These are phyloP conservation scores for Calypte anna DNA, from an alignment of 2,113 vertebrate species.

Conservation along the genomic window DNA sequence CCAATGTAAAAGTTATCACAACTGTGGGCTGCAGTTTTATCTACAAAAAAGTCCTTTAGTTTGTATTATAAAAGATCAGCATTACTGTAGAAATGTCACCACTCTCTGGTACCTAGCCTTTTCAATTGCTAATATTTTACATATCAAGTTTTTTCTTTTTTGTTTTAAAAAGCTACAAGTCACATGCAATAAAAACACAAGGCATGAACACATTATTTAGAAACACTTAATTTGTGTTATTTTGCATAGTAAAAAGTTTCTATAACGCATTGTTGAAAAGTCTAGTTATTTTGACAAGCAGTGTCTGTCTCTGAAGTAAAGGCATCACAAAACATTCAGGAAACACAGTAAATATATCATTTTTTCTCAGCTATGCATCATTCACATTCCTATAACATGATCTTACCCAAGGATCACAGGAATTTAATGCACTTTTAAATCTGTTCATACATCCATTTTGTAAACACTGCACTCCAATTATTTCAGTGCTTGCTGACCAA, in stretches of 20 bases:
- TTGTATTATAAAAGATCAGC: neutral
- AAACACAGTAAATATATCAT: neutral
- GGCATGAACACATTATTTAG: neutral
- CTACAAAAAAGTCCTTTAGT: neutral
- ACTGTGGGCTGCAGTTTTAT: neutral
- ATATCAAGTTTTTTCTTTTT: neutral
- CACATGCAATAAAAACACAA: neutral
- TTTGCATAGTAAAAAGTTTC: neutral
- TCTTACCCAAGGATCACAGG: conserved; percentile 91
- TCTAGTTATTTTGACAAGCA: neutral
- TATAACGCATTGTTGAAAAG: neutral
- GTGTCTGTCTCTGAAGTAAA: conserved; percentile 3
- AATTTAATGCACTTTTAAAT: conserved; percentile 91
- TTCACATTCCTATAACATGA: neutral
- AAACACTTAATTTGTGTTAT: neutral
- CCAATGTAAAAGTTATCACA: neutral
- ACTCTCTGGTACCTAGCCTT: neutral
- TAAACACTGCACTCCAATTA: conserved; percentile 92
- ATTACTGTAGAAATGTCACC: neutral
- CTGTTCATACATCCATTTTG: conserved; percentile 93
- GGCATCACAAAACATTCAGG: neutral
- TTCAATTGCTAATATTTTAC: neutral
- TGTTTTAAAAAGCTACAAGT: neutral
- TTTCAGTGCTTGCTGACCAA: conserved; percentile 89
- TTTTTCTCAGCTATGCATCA: neutral